Evolutionary conservation across 2,797 vertebrate species (phyloP), one percentile per base, ranked within the genome.

Genomic region (Cyclopterus lumpus): DNA sequence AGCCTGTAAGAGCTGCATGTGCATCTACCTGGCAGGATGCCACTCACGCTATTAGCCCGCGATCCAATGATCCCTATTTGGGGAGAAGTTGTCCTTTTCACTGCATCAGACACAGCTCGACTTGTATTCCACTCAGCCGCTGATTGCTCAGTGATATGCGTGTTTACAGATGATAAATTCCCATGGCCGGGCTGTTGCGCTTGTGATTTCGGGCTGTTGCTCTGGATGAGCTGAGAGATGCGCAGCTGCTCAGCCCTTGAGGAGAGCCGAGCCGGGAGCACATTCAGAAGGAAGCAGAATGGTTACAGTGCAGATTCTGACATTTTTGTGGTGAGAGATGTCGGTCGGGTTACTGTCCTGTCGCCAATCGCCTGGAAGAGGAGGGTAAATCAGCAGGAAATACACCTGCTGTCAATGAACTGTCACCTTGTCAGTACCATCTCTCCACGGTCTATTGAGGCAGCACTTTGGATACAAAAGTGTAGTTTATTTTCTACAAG

Each of bases 341-440:
- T 95, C 94, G 94, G 90, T 96, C 93, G 89, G 89, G 89, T 96
- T 96, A 93, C 94, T 77, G 87, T 90, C 84, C 75, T 79, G 91
- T 93, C 48, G 88, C 93, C 91, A 93, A 93, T 87, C 91, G 89
- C 70, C 77, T 84, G 84, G 88, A 92, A 95, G 93, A 93, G 87
- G 88, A 74, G 88, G 91, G 89, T 93, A 94, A 95, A 95, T 96
- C 92, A 91, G 94, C 95, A 92, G 93, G 89, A 93, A 95, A 93
- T 76, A 75, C 88, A 95, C 87, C 92, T 87, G 87, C 80, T 86
- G 76, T 86, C 84, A 82, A 73, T 86, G 77, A 81, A 81, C 64
- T 71, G 77, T 78, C 68, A 78, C 69, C 69, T 73, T 81, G 32
- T 71, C 51, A 62, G 68, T 11, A 11, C 48, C 14, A 1, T 54